Base-by-base conservation (phyloP, 1,140 invertebrate genomes). In the Mya arenaria region DNA sequence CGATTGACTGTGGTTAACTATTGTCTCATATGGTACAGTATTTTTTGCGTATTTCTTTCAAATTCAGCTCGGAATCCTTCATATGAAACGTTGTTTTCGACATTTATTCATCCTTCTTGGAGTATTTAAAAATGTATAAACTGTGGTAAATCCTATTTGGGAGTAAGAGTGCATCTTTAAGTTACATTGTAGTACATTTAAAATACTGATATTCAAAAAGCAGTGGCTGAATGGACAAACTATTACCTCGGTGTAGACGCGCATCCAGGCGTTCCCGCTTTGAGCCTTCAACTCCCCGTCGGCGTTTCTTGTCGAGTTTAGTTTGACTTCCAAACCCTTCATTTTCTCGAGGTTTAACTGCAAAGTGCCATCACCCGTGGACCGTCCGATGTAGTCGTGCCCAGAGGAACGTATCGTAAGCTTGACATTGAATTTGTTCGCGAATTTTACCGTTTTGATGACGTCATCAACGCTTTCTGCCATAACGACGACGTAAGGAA, bases 311-410 rank as follows among this genome's bases (percentile, higher is more conserved):
- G 6, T 25, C 0, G 83, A 82, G 30, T 69, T 75, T 37, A 87
- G 32, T 37, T 84, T 80, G 37, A 88, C 44, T 17, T 62, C 36
- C 4, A 77, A 82, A 5, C 34, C 75, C 23, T 77, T 82, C 87
- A 88, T 82, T 2, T 55, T n/a, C 17, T 15, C 17, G 4, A 88
- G 52, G 48, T 83, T 74, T 25, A 88, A 73, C 41, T 77, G 62
- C 28, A 88, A 28, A 44, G 66, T 72, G 6, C 80, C 82, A 36
- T 87, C 81, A 17, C 65, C 77, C 0, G 86, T 85, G 34, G 73
- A 83, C 15, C 87, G 66, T 0, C 85, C 86, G 37, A 84, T 83
- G 65, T 82, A 88, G 23, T 83, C 75, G 36, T 88, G 86, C 4
- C 88, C 88, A 0, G 86, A 86, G 0, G 85, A 85, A 5, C 72